phyloP scores from a whole-genome alignment of 2,888 invertebrate species.

The Temnothorax rugatulus region DNA sequence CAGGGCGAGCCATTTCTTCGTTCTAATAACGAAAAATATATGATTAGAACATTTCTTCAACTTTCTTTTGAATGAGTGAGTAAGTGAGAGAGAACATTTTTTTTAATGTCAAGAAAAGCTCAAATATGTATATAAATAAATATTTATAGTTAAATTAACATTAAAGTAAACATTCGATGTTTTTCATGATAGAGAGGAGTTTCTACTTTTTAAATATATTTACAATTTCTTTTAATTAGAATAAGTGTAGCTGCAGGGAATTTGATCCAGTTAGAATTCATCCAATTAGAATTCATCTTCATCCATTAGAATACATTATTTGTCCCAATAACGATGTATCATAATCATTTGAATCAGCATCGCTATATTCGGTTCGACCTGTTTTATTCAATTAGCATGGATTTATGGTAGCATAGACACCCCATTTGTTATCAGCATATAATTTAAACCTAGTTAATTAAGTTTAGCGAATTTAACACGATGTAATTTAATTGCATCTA shows the following conservation, averaged over 20 bases:
- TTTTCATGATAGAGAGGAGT: neutral
- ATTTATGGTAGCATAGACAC: neutral
- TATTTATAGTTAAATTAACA: too few relatives aligned
- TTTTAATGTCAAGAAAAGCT: neutral
- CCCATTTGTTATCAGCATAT: neutral
- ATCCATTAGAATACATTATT: neutral
- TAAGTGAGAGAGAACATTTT: too few relatives aligned
- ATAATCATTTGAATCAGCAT: conserved; percentile 17
- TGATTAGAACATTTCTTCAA: neutral
- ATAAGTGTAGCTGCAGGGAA: neutral
- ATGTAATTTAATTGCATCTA: conserved; percentile 6
- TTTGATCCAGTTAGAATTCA: neutral
- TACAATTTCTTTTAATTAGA: neutral
- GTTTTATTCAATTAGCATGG: conserved; percentile 36
- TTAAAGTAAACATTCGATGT: neutral
- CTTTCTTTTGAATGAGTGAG: neutral
- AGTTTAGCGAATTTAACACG: neutral
- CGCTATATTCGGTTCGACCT: neutral
- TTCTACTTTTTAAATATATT: neutral
- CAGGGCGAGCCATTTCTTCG: conserved; percentile 83
- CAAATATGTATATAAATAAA: neutral
- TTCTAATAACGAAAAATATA: conserved; percentile 69
- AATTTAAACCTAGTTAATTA: conserved; percentile 36
- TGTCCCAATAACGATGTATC: neutral
- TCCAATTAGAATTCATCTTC: neutral